A percentile compares a stretch with the other conserved stretches of the same genome.
phyloP scores from a whole-genome alignment of 1,140 invertebrate species.

The Zaprionus nigranus region DNA sequence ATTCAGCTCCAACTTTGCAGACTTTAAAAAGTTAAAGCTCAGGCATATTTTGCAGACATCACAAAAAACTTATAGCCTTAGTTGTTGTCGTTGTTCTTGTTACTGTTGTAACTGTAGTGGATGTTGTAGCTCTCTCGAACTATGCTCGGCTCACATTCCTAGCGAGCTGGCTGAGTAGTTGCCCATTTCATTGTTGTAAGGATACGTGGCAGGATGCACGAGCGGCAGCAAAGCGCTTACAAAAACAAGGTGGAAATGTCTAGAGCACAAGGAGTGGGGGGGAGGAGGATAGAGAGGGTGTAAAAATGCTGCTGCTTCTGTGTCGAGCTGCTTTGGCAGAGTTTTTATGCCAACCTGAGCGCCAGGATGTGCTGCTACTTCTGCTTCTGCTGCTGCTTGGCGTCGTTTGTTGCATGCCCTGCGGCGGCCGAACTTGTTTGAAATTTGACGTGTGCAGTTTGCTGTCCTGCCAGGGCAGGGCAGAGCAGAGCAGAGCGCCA shows the following conservation, averaged over 20 bases:
- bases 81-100: neutral
- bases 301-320: constrained; percentile 26
- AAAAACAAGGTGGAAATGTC: constrained; percentile 34
- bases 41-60: constrained; percentile 41
- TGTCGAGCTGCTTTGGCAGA: constrained; percentile 28
- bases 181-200: constrained; percentile 44
- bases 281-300: neutral
- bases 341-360: constrained; percentile 23
- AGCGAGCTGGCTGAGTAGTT: constrained; percentile 32
- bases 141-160: constrained; percentile 44
- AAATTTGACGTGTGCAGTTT: constrained; percentile 81
- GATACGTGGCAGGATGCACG: neutral
- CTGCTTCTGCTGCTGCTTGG: neutral
- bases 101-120: constrained; percentile 1
- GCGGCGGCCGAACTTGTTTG: constrained; percentile 75
- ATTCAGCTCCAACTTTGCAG: constrained; percentile 33
- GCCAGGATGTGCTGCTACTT: neutral
- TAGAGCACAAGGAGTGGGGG: neutral
- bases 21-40: constrained; percentile 46
- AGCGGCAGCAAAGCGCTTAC: constrained; percentile 28
- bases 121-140: constrained; percentile 23
- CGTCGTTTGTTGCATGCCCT: constrained; percentile 70
- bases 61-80: constrained; percentile 19
- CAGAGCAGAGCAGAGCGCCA: constrained; percentile 4
- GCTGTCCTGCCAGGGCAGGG: constrained; percentile 45